These are phyloP conservation scores for Clarias magur DNA, from an alignment of 2,113 vertebrate genomes.

Conservation along the genomic window DNA sequence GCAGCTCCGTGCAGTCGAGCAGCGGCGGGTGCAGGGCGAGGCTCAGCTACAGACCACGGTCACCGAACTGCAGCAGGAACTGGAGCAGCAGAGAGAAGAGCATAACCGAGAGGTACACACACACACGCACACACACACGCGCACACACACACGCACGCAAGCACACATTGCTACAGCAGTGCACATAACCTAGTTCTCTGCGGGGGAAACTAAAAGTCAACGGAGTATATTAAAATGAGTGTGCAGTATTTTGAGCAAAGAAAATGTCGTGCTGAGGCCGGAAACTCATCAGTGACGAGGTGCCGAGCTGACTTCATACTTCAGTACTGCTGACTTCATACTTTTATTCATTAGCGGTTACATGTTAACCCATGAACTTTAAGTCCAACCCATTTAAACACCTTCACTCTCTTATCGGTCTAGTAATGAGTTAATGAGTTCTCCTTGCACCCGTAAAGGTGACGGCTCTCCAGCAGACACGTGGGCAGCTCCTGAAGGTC, in stretches of 20 bases:
- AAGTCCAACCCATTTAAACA: too few species aligned
- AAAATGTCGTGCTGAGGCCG: not conserved
- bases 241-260: not conserved
- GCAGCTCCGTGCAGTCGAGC: constrained; percentile 73
- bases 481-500: constrained; percentile 74
- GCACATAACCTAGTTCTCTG: not conserved
- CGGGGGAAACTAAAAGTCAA: not conserved
- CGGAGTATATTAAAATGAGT: not conserved
- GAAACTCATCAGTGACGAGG: not conserved
- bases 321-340: too few species aligned
- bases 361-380: too few species aligned
- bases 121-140: not conserved
- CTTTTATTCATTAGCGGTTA: too few species aligned
- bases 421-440: not conserved
- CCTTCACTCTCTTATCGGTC: not conserved
- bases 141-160: not conserved
- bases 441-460: constrained; percentile 56
- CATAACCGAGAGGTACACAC: constrained; percentile 69
- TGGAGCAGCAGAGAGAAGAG: constrained; percentile 67
- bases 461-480: constrained; percentile 70
- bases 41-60: constrained; percentile 68
- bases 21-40: constrained; percentile 70
- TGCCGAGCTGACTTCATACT: too few species aligned
- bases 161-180: not conserved
- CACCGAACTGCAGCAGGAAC: constrained; percentile 71